These are phyloP conservation scores for Onychomys leucogaster DNA, from an alignment of 2,797 vertebrate species.

Conservation along the genomic window DNA sequence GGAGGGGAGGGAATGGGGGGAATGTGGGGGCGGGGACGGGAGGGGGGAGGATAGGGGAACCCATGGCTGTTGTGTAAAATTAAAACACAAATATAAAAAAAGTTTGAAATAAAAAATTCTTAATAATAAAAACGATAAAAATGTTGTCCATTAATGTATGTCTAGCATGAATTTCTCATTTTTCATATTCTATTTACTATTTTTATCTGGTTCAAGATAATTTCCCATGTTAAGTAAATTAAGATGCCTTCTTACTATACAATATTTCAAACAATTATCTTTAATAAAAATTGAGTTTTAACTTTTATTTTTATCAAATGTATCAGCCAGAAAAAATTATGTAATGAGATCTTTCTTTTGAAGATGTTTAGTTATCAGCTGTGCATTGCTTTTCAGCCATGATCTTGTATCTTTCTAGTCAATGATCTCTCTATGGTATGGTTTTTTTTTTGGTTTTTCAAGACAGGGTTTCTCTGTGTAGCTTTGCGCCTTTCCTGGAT, in stretches of 20 bases:
- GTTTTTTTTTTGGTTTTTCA: slow-evolving; percentile 51
- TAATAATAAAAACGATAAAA: neutral
- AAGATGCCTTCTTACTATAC: slow-evolving; percentile 24
- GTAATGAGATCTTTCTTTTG: slow-evolving; percentile 35
- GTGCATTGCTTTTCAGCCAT: neutral
- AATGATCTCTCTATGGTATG: neutral
- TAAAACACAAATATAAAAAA: too few relatives aligned
- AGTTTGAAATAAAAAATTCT: too few relatives aligned
- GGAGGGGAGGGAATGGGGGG: too few relatives aligned
- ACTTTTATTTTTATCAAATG: slow-evolving; percentile 33
- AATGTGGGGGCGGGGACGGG: too few relatives aligned
- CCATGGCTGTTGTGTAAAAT: too few relatives aligned
- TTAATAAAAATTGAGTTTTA: slow-evolving; percentile 50
- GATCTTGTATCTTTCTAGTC: slow-evolving; percentile 32
- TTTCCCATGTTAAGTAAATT: slow-evolving; percentile 36
- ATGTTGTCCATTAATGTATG: neutral
- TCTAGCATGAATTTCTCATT: slow-evolving; percentile 35
- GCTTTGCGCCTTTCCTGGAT: too few relatives aligned
- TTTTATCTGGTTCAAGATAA: slow-evolving; percentile 39
- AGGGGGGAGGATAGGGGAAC: too few relatives aligned
- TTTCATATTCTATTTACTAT: slow-evolving; percentile 26
- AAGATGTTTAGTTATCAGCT: neutral
- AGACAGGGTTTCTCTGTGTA: too few relatives aligned
- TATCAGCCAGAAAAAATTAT: slow-evolving; percentile 18
- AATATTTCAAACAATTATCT: neutral